Base-by-base conservation (phyloP, 2,113 vertebrate species). In the Carassius auratus region DNA sequence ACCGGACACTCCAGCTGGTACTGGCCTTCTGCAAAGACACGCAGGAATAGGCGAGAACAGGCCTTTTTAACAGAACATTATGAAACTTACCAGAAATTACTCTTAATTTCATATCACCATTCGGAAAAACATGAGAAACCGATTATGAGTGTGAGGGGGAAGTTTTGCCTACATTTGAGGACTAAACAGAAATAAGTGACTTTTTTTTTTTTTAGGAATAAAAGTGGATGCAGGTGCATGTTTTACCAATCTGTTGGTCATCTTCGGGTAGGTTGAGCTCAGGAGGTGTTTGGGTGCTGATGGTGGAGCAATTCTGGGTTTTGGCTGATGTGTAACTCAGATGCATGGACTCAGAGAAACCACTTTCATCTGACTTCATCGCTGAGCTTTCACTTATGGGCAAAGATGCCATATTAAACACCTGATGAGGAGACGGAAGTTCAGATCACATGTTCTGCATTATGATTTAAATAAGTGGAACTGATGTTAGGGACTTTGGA, bases 221-320 rank as follows among this genome's bases (percentile, higher is more conserved):
- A 30, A 30, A 30, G 30, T 30, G 2, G 30, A 30, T 2, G 30
- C 30, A 2, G 30, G 30, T 8, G 5, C 13, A 10, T 13, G 45
- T 5, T 13, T 71, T 92, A 96, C 97, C 95, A 17, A 92, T 79
- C 88, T 90, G 95, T 26, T 85, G 91, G 81, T 95, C 93, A 3
- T 96, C 95, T 17, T 97, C 97, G 0, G 94, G 89, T 17, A 95
- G 66, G 26, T 94, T 95, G 88, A 97, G 95, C 52, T 97, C 97
- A 2, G 96, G 96, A 73, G 96, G 95, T 3, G 97, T 99, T 82
- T 99, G 98, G 33, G 97, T 99, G 87, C 97, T 97, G 52, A 95
- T 95, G 76, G 95, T 97, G 83, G 92, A 95, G 90, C 92, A 97
- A 76, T 57, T 99, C 78, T 97, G 96, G n/a, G 97, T 99, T 87